Evolutionary conservation across 2,888 invertebrate genomes (phyloP).

Genomic region (Xylophagus ater): DNA sequence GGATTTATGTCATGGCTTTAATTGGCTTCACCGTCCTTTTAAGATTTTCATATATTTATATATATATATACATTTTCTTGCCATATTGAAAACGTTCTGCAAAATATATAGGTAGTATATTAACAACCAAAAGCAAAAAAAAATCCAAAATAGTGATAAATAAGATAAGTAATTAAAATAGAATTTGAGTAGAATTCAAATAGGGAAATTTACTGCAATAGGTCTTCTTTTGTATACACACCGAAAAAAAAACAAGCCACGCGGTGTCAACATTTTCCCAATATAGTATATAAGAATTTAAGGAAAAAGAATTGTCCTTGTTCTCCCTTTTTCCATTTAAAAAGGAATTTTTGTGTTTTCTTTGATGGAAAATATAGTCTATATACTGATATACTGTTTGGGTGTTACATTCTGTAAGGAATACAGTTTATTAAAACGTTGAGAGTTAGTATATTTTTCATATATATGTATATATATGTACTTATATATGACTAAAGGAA

Average conservation of each 20-base stretch:
- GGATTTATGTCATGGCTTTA: conserved; percentile 40
- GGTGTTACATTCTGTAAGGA: too few relatives aligned
- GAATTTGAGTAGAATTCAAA: conserved; percentile 19
- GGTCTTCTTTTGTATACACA: neutral
- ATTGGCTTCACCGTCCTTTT: conserved; percentile 33
- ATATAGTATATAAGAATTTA: neutral
- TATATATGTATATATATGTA: too few relatives aligned
- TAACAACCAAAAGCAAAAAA: conserved; percentile 2
- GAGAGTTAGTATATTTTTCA: too few relatives aligned
- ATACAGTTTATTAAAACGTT: too few relatives aligned
- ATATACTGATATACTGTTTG: too few relatives aligned
- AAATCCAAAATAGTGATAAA: conserved; percentile 14
- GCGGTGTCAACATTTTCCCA: neutral
- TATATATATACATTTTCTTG: conserved; percentile 7
- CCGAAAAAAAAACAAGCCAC: neutral
- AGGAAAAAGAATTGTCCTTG: neutral
- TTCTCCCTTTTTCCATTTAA: too few relatives aligned
- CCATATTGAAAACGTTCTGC: too few relatives aligned
- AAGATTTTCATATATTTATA: conserved; percentile 3
- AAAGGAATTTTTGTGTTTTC: too few relatives aligned
- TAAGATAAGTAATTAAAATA: conserved; percentile 19
- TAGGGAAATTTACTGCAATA: conserved; percentile 12
- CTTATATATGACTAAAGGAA: too few relatives aligned
- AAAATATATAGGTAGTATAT: too few relatives aligned
- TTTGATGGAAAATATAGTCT: too few relatives aligned